Percentiles rank a stretch among this genome's conserved stretches.
These are phyloP conservation scores for Metalampra italica DNA, from an alignment of 2,888 invertebrate species.

Conservation along the genomic window DNA sequence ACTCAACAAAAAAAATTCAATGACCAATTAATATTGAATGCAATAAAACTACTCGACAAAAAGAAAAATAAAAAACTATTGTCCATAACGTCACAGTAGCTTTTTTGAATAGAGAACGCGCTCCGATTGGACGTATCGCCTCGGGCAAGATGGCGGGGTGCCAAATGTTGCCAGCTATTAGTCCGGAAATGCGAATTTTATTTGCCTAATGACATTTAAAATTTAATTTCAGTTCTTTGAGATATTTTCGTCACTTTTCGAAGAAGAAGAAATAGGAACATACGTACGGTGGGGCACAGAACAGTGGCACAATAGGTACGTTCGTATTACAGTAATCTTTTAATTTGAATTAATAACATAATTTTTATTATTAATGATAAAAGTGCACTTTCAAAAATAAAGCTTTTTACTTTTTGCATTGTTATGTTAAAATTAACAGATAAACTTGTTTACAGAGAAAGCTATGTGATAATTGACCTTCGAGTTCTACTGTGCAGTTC, in stretches of 20 bases:
- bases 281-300: too few relatives aligned
- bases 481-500: constrained; percentile 15
- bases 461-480: constrained; percentile 15
- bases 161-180: constrained; percentile 58
- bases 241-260: neutral
- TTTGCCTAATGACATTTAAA: constrained; percentile 58
- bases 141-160: constrained; percentile 70
- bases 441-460: neutral
- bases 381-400: neutral
- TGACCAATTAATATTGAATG: constrained; percentile 43
- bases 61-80: constrained; percentile 42
- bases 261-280: too few relatives aligned
- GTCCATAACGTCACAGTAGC: constrained; percentile 25
- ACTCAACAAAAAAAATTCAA: neutral
- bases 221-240: constrained; percentile 21
- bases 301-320: too few relatives aligned
- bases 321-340: too few relatives aligned
- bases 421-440: neutral
- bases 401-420: neutral
- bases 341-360: too few relatives aligned
- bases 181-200: constrained; percentile 68
- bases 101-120: constrained; percentile 63
- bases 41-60: constrained; percentile 42
- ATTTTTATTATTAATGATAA: too few relatives aligned
- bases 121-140: constrained; percentile 66